A percentile compares a stretch with the other conserved stretches of the same genome.
Conservation (phyloP, 2,888 invertebrate species). For the Zelleria hepariella region DNA sequence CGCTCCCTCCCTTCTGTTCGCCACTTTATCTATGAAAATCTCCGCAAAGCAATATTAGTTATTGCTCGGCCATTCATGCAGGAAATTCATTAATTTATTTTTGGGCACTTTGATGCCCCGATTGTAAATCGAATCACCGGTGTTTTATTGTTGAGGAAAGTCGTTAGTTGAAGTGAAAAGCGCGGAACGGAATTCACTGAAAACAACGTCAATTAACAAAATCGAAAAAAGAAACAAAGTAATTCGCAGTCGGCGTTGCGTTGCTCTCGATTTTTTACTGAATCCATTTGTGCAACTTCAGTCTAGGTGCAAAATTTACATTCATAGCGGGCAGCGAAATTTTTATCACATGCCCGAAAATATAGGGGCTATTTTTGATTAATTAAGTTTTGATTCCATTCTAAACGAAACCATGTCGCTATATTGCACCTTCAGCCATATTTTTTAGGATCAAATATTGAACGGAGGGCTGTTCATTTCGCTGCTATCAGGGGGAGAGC, state of each 20-base stretch:
- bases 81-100: neutral
- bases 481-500: constrained; percentile 28
- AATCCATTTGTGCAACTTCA: neutral
- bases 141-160: too few relatives aligned
- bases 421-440: neutral
- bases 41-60: constrained; percentile 18
- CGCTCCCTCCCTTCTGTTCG: neutral
- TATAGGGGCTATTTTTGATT: neutral
- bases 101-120: neutral
- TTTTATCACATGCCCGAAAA: neutral
- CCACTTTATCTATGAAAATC: constrained; percentile 52
- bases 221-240: neutral
- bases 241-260: neutral
- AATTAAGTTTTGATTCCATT: neutral
- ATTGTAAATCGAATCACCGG: neutral
- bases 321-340: neutral
- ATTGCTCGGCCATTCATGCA: neutral
- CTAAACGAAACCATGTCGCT: neutral
- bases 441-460: constrained; percentile 33
- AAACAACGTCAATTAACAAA: neutral
- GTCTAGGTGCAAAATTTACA: neutral
- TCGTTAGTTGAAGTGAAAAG: neutral
- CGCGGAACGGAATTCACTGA: neutral
- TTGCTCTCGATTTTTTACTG: neutral
- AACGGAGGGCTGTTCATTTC: constrained; percentile 21